Evolutionary conservation across 2,888 invertebrate genomes (phyloP), one percentile per base, ranked within the genome.

Genomic region (Allygus modestus): DNA sequence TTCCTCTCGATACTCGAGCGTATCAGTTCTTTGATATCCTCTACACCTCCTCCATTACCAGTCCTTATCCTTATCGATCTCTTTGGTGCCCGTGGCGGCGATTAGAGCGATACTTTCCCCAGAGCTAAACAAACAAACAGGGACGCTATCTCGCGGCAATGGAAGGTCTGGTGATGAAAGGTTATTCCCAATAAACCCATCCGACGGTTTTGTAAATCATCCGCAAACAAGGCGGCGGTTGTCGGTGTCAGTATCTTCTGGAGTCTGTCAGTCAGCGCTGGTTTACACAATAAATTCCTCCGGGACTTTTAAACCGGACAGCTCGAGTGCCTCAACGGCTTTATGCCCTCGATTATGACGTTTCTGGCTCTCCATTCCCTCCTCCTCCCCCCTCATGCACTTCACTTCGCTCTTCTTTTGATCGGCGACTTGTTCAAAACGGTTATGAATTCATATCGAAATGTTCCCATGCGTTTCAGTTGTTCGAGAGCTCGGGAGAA

Each of bases 361-460:
- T 79, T 79, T 79, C n/a, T 4, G 79, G n/a, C 28, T 31, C 79
- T 58, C 26, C 51, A 77, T 77, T 77, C 77, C 43, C 46, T 51
- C 77, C 71, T n/a, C 75, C 12, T 9, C 37, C 41, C 43, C 51
- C 26, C 77, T 23, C 15, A 4, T 2, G n/a, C 37, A 46, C 75
- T 71, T 71, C 71, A 41, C 37, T 69, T 15, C 71, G 71, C 41
- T 71, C 71, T 41, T 71, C 71, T 71, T 71, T 71, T 71, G 71
- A 71, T 71, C 71, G 71, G 71, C 69, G 33, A 69, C 37, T 71
- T 41, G 71, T 71, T 71, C 71, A 71, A 46, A 41, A 23, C 75
- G 43, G 79, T 79, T 79, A 79, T 79, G 79, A 79, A 79, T 79
- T 33, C 79, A 79, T 79, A 79, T 33, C 79, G 79, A 43, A 77